Base-by-base conservation (phyloP, 2,888 invertebrate species). In the Zootermopsis nevadensis region DNA sequence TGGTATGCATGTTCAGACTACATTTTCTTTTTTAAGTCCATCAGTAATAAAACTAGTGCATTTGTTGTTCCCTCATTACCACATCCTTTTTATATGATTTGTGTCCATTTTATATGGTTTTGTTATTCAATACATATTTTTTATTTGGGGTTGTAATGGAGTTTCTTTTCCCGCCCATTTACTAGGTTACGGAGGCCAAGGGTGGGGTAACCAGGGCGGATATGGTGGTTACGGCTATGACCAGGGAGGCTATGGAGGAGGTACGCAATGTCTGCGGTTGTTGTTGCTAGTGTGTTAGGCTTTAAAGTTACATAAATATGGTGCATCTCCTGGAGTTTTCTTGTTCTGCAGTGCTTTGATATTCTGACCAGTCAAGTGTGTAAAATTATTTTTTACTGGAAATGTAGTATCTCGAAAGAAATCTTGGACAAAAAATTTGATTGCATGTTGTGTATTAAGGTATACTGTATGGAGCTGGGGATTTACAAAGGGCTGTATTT, bases 191-290 rank as follows among this genome's bases (percentile, higher is more conserved):
- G 92, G 92, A 87, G 91, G 92, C 83, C 93, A 93, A 89, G 92
- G 93, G 66, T 88, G 88, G 86, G 87, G 88, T 79, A 87, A 89
- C 83, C 93, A 93, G 88, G 92, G 92, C 86, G 93, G 93, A 87
- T 93, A 93, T 88, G 93, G 91, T 87, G 92, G 94, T 87, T 94
- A 94, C 90, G 94, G 95, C 86, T 88, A 88, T 83, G 88, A 88
- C 87, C 93, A 93, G 89, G 93, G 93, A 89, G 94, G 94, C 88
- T 95, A 95, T 90, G 92, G 87, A 83, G 86, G n/a, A 48, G 48
- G 86, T 74, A 74, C 74, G 74, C 74, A 74, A 38, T 74, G 22
- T 38, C 38, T 30, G 69, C 33, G 31, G 33, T 69, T 3, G 33
- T 69, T 15, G 19, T 48, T 60, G 60, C 27, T 60, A 60, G 27